Evolutionary conservation across 2,888 invertebrate species (phyloP), one percentile per base, ranked within the genome.

Genomic region (Cerastis leucographa): DNA sequence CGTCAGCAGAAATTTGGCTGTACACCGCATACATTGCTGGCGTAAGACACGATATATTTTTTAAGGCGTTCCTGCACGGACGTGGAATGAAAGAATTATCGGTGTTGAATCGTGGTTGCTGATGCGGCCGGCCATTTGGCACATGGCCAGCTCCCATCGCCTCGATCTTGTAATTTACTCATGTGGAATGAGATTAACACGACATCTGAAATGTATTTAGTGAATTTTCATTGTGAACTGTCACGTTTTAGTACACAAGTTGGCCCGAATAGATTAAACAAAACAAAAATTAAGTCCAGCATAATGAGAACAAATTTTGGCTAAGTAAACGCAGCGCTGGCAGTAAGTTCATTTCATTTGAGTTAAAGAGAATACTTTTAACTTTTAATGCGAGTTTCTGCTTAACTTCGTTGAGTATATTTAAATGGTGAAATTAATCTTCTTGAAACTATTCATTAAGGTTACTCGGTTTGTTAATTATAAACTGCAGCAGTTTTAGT

Each of bases 161-260:
- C 90, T 89, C 92, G 93, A 94, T 95, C 94, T 94, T 94, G 95
- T 95, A 94, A 94, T 93, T 94, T 92, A 93, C 94, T 92, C 94
- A 90, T 91, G 93, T 90, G 92, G 92, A 94, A 94, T 91, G 92
- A 93, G 94, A 94, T 95, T 94, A 94, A 93, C 93, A 93, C 91
- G 92, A 92, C 93, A 94, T 94, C 93, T 93, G 93, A 93, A 90
- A 91, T 90, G 92, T 93, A 93, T 94, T 94, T 93, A 94, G 91
- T 90, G 88, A 90, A 89, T 91, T 92, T 90, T 88, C 91, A 90
- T 90, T 88, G 87, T 86, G 70, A 81, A 68, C 69, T 81, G 81
- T 81, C 88, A 78, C 85, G 73, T 78, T 79, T 73, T 74, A 71
- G 62, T 66, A 62, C 46, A 72, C 46, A 79, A 87, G 72, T 75